Evolutionary conservation across 2,797 vertebrate genomes (phyloP).

Genomic region (Pygocentrus nattereri): DNA sequence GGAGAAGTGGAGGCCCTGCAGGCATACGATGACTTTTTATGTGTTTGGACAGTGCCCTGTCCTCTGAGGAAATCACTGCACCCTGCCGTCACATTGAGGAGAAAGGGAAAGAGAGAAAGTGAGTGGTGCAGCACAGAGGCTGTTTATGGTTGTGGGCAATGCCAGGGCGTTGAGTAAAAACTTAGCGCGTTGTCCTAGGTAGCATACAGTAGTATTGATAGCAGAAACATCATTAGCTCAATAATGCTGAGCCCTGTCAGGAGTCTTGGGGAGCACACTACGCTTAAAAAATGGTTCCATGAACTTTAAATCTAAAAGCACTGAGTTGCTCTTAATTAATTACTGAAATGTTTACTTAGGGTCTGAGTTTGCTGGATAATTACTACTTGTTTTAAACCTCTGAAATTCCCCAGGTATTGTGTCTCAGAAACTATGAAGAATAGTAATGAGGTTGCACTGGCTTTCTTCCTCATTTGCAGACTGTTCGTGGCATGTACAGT

Average conservation of each 20-base stretch:
- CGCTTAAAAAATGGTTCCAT: background rate
- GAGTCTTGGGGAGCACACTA: background rate
- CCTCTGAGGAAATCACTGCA: constrained; percentile 57
- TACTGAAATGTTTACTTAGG: background rate
- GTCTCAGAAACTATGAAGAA: constrained; percentile 5
- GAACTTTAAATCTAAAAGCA: background rate
- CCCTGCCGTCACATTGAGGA: constrained; percentile 40
- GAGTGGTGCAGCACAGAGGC: constrained; percentile 30
- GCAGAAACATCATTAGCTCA: constrained; percentile 20
- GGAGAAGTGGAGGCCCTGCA: constrained; percentile 60
- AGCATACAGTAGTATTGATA: constrained; percentile 14
- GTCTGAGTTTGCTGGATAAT: background rate
- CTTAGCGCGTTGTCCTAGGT: constrained; percentile 3
- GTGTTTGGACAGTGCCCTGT: constrained; percentile 68
- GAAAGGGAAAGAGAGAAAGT: constrained; percentile 21
- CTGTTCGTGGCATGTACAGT: constrained; percentile 8
- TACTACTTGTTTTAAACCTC: background rate
- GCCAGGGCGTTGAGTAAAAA: constrained; percentile 1
- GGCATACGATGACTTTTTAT: constrained; percentile 69
- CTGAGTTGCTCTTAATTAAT: background rate
- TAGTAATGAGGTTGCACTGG: constrained; percentile 1
- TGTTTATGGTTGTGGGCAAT: constrained; percentile 30
- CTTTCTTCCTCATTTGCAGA: constrained; percentile 2
- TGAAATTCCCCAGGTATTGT: background rate
- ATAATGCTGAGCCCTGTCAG: constrained; percentile 11